Conservation (phyloP, 1,140 invertebrate genomes). For the Pseudomyrmex concolor region DNA sequence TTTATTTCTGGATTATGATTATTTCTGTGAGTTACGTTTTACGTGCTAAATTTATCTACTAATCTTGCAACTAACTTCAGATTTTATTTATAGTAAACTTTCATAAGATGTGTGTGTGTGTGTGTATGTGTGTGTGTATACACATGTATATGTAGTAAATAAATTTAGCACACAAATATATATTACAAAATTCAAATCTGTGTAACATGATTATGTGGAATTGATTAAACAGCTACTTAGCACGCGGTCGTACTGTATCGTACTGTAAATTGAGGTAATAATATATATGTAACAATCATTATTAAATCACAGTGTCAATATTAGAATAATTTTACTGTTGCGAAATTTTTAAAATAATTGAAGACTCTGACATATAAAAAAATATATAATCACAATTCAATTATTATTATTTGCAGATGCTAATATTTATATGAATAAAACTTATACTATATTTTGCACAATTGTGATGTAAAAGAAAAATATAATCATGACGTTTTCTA, state of each 20-base stretch:
- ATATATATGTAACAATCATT: slow-evolving; percentile 12
- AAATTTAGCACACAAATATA: slow-evolving; percentile 3
- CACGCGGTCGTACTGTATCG: slow-evolving; percentile 12
- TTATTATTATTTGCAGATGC: slow-evolving; percentile 20
- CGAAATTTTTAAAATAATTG: slow-evolving; percentile 49
- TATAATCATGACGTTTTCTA: slow-evolving; percentile 18
- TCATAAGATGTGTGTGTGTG: neutral
- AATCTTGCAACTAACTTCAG: slow-evolving; percentile 35
- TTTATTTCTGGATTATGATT: slow-evolving; percentile 35
- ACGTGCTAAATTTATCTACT: slow-evolving; percentile 34
- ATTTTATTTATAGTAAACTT: slow-evolving; percentile 24
- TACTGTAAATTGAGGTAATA: slow-evolving; percentile 33
- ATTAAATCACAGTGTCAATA: slow-evolving; percentile 13
- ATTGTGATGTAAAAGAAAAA: slow-evolving; percentile 35
- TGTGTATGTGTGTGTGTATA: too few species aligned
- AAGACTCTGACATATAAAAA: slow-evolving; percentile 5
- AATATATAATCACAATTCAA: neutral
- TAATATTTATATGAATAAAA: slow-evolving; percentile 27
- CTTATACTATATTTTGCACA: slow-evolving; percentile 40
- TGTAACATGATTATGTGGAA: neutral
- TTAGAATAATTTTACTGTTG: slow-evolving; percentile 7
- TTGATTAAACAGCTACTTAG: slow-evolving; percentile 27
- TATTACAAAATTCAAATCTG: slow-evolving; percentile 20
- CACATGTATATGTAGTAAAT: neutral
- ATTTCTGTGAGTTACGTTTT: slow-evolving; percentile 1